Base-by-base conservation (phyloP, 2,113 vertebrate genomes). In the Hemichromis elongatus region DNA sequence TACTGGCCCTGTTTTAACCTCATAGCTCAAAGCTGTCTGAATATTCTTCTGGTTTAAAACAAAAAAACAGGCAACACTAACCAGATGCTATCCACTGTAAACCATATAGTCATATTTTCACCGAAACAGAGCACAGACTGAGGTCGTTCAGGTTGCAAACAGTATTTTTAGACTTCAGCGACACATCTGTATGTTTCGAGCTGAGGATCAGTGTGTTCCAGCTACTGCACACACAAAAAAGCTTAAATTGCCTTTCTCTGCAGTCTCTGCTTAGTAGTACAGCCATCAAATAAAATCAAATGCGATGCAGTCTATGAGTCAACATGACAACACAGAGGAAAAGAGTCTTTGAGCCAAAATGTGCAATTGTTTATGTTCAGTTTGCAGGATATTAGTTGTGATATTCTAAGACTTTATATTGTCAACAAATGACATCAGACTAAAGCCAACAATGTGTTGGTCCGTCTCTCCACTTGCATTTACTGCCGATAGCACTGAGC, bases 1-100 rank as follows among this genome's bases (percentile, higher is more conserved):
- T 81, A 82, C 56, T 83, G 40, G 59, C 87, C 90, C 40, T 86
- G 14, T 87, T 88, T 90, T 63, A 50, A 93, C 90, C 93, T 92
- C 79, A 88, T 81, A 82, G 47, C 84, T 90, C 88, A 85, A 78
- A 84, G 35, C 42, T 82, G 66, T 79, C 35, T 77, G 14, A 33
- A 26, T 30, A 83, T 90, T 86, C 18, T 30, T 77, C 37, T 73
- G 13, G 80, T 82, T 77, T 54, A n/a, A 86, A 84, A 33, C 16
- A 80, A 75, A 75, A 75, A 18, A 33, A 21, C 57, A 77, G 40
- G 79, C 13, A 24, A 50, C 52, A 18, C n/a, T 24, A 45, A 9
- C 47, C 52, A 80, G 54, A 40, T 50, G 11, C 81, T 66, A 12
- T 63, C 30, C 47, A 45, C 42, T 42, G 14, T 84, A n/a, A 77